Percentiles rank a stretch among this genome's conserved stretches.
Conservation (phyloP, 1,140 invertebrate species). For the Drosophila chauvacae region DNA sequence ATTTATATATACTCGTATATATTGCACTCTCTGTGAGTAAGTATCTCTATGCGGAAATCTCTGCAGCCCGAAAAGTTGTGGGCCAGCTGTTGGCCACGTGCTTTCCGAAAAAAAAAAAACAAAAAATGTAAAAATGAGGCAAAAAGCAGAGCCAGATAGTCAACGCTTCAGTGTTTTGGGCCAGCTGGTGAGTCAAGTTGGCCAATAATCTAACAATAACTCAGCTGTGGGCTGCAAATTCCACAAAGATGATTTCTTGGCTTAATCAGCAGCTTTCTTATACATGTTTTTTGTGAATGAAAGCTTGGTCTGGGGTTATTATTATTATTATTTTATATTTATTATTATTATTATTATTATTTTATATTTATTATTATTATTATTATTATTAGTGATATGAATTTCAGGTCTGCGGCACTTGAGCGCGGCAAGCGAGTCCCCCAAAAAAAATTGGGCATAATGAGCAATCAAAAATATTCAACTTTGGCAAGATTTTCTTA, state of each 20-base stretch:
- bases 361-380: too few species aligned
- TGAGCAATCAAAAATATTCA: conserved; percentile 6
- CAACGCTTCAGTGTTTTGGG: not conserved
- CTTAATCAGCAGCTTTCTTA: conserved; percentile 7
- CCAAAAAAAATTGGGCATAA: conserved; percentile 14
- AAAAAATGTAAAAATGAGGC: not conserved
- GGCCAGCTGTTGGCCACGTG: conserved; percentile 20
- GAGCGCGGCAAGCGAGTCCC: not conserved
- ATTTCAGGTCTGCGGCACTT: conserved; percentile 26
- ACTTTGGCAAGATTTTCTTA: not conserved
- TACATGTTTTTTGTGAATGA: not conserved
- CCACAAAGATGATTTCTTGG: conserved; percentile 2
- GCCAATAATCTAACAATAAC: conserved; percentile 7
- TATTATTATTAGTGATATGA: too few species aligned
- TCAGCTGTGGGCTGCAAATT: conserved; percentile 2
- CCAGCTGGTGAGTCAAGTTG: conserved; percentile 6
- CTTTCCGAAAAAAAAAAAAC: not conserved
- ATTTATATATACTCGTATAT: conserved; percentile 15
- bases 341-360: too few species aligned
- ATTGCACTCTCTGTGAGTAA: too few species aligned
- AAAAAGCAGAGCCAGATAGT: conserved; percentile 2
- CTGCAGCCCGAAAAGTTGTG: not conserved
- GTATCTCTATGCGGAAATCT: conserved; percentile 41
- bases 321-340: too few species aligned
- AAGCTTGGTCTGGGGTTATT: not conserved